phyloP scores from a whole-genome alignment of 2,797 vertebrate species.

The Labroides dimidiatus region DNA sequence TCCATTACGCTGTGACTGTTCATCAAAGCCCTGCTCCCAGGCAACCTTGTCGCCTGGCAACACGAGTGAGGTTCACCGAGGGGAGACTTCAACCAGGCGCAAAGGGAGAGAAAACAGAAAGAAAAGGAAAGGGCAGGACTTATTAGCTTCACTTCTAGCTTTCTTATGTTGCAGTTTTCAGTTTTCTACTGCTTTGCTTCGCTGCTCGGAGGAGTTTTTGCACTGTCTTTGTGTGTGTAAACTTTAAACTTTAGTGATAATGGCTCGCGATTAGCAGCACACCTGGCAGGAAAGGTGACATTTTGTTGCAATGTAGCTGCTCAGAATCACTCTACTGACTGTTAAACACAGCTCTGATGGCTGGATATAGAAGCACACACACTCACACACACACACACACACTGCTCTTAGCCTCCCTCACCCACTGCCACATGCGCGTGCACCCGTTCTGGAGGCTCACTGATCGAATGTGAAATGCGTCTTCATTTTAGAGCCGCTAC shows the following conservation, averaged over 20 bases:
- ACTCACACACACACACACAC: too few relatives aligned
- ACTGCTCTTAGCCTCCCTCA: slow-evolving; percentile 27
- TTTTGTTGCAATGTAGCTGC: slow-evolving; percentile 19
- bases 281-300: slow-evolving; percentile 9
- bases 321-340: slow-evolving; percentile 20
- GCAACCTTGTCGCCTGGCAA: slow-evolving; percentile 86
- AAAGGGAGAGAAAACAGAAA: slow-evolving; percentile 56
- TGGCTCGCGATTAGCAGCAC: slow-evolving; percentile 5
- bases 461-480: slow-evolving; percentile 72
- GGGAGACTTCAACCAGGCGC: slow-evolving; percentile 62
- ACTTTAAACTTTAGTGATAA: not conserved
- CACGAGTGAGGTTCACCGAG: slow-evolving; percentile 66
- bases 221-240: not conserved
- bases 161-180: not conserved
- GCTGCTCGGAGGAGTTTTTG: not conserved
- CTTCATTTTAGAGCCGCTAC: slow-evolving; percentile 80
- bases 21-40: slow-evolving; percentile 81
- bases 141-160: slow-evolving; percentile 25
- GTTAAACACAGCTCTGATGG: slow-evolving; percentile 12
- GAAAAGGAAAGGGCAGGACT: slow-evolving; percentile 43
- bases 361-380: slow-evolving; percentile 8
- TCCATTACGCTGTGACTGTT: slow-evolving; percentile 73
- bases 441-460: slow-evolving; percentile 35
- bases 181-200: not conserved
- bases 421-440: slow-evolving; percentile 3